Conservation (phyloP, 1,140 invertebrate species). For the Monochamus saltuarius region DNA sequence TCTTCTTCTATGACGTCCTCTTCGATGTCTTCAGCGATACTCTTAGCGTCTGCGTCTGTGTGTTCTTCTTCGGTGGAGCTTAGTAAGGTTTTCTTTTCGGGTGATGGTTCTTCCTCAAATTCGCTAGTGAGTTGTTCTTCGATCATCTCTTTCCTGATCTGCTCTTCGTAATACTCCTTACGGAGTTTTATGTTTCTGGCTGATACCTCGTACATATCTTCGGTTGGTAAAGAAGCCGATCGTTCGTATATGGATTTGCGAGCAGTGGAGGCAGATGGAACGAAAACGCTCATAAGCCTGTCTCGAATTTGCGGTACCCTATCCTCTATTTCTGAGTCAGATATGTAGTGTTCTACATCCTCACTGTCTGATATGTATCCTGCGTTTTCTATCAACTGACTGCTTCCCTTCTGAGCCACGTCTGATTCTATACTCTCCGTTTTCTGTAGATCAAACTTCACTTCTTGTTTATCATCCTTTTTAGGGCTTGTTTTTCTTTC, state of each 20-base stretch:
- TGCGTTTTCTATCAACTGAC: slow-evolving; percentile 43
- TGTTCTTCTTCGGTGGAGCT: slow-evolving; percentile 31
- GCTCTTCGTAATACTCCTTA: slow-evolving; percentile 55
- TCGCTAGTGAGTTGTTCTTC: slow-evolving; percentile 54
- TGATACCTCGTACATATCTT: slow-evolving; percentile 51
- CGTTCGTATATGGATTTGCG: slow-evolving; percentile 53
- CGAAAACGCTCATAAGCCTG: slow-evolving; percentile 50
- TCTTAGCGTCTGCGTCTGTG: slow-evolving; percentile 20
- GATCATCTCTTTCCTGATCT: slow-evolving; percentile 56
- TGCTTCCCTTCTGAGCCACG: slow-evolving; percentile 36
- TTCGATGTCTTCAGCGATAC: slow-evolving; percentile 35
- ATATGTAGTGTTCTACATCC: slow-evolving; percentile 50
- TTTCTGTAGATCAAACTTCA: slow-evolving; percentile 24
- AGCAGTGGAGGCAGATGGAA: slow-evolving; percentile 39
- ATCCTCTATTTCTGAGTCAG: slow-evolving; percentile 51
- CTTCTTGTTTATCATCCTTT: slow-evolving; percentile 25
- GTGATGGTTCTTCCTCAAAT: slow-evolving; percentile 55
- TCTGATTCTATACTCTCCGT: slow-evolving; percentile 47
- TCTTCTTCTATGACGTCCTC: slow-evolving; percentile 26
- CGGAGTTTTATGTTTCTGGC: slow-evolving; percentile 47
- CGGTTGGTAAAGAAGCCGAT: slow-evolving; percentile 54
- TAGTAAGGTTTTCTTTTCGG: slow-evolving; percentile 50
- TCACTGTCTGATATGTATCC: slow-evolving; percentile 51
- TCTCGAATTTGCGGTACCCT: slow-evolving; percentile 49
- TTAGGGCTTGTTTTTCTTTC: slow-evolving; percentile 31